Evolutionary conservation across 2,797 vertebrate genomes (phyloP).

Genomic region (Anolis apletophallus): DNA sequence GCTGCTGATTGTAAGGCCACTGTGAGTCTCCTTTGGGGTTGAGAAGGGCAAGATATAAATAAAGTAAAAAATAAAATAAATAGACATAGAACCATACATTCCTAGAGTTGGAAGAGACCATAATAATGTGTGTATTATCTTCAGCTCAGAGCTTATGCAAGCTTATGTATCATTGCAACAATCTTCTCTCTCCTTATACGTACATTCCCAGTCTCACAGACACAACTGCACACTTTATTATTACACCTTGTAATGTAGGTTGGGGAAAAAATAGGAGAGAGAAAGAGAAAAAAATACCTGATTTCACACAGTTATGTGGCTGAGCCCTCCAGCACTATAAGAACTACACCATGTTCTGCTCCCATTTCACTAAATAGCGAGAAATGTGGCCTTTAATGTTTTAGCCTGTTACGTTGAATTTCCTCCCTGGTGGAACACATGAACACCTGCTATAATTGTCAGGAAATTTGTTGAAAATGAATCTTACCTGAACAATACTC

Average conservation of each 20-base stretch:
- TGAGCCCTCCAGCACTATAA: background rate
- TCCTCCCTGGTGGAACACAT: background rate
- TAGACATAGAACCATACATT: too few relatives aligned
- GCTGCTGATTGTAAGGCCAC: too few relatives aligned
- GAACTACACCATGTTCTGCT: background rate
- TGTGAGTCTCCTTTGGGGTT: too few relatives aligned
- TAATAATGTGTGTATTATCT: too few relatives aligned
- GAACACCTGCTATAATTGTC: background rate
- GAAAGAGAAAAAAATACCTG: background rate
- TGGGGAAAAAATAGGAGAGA: background rate
- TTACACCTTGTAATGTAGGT: background rate
- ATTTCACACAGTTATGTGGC: background rate
- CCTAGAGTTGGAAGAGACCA: too few relatives aligned
- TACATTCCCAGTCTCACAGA: background rate
- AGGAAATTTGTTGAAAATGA: constrained; percentile 9
- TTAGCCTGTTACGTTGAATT: background rate
- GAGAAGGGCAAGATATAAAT: too few relatives aligned
- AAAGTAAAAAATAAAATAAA: too few relatives aligned
- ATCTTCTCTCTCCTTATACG: background rate
- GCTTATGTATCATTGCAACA: too few relatives aligned
- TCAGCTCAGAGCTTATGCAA: too few relatives aligned
- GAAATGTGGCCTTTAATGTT: background rate
- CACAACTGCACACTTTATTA: background rate
- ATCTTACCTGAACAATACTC: background rate
- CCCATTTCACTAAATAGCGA: background rate